Conservation (phyloP, 1,140 invertebrate species). For the Pseudomyrmex pallidus region DNA sequence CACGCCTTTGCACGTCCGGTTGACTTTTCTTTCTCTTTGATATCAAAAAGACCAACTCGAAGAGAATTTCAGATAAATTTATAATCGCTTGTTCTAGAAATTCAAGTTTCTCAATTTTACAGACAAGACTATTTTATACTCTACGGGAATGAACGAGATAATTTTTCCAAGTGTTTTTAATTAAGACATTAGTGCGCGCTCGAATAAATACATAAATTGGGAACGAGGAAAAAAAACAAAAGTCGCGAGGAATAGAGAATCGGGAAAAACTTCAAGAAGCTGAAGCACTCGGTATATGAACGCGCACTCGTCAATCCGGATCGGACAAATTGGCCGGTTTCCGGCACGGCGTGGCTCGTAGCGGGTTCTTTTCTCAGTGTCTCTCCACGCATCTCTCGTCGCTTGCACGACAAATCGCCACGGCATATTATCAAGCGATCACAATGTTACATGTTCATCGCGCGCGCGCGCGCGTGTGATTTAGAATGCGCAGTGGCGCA, state of each 20-base stretch:
- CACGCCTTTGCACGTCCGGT: no score
- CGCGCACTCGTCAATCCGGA: conserved; percentile 36
- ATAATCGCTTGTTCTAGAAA: no score
- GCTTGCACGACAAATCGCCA: background rate
- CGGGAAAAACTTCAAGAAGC: no score
- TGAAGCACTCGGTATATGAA: conserved; percentile 4
- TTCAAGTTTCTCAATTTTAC: no score
- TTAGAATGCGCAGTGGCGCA: background rate
- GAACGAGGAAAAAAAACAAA: background rate
- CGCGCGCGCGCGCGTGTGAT: background rate
- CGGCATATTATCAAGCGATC: conserved; percentile 6
- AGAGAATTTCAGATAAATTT: no score
- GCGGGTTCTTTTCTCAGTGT: background rate
- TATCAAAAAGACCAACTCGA: no score
- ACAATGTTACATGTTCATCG: conserved; percentile 1
- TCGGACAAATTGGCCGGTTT: conserved; percentile 44
- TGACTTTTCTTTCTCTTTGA: background rate
- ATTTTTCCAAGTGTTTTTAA: background rate
- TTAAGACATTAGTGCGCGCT: background rate
- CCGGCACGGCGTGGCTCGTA: background rate
- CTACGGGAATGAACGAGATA: background rate
- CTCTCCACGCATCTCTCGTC: background rate
- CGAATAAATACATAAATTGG: background rate
- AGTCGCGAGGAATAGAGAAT: background rate
- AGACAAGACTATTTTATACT: background rate